Evolutionary conservation across 2,113 vertebrate genomes (phyloP).

Genomic region (Ophiodon elongatus): DNA sequence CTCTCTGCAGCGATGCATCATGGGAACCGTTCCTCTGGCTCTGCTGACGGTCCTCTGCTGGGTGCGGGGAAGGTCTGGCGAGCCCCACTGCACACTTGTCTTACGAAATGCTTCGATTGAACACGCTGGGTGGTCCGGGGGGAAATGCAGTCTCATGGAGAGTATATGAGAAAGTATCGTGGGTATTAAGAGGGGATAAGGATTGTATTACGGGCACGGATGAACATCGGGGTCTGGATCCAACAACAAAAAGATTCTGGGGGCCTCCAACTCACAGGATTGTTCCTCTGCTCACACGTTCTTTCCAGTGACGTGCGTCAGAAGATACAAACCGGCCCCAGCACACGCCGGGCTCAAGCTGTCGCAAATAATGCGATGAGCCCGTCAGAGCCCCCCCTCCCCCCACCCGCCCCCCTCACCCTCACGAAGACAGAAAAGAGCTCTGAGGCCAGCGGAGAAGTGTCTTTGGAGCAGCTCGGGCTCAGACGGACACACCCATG

Average conservation of each 20-base stretch:
- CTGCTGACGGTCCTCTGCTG: slow-evolving; percentile 28
- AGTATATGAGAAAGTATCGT: slow-evolving; percentile 41
- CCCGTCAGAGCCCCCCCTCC: slow-evolving; percentile 7
- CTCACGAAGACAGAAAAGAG: background rate
- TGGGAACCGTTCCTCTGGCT: slow-evolving; percentile 58
- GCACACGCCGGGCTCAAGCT: background rate
- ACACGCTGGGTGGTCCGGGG: slow-evolving; percentile 70
- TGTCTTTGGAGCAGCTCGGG: slow-evolving; percentile 37
- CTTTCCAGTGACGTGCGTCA: slow-evolving; percentile 35
- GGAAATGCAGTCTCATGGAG: slow-evolving; percentile 43
- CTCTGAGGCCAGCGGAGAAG: slow-evolving; percentile 6
- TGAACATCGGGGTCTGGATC: slow-evolving; percentile 44
- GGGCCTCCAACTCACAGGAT: slow-evolving; percentile 37
- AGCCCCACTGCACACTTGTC: slow-evolving; percentile 10
- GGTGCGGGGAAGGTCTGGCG: slow-evolving; percentile 31
- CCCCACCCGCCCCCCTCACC: too few relatives aligned
- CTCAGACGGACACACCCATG: slow-evolving; percentile 39
- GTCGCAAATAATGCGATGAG: background rate
- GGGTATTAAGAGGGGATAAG: slow-evolving; percentile 45
- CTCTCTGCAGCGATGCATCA: slow-evolving; percentile 51
- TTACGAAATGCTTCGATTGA: slow-evolving; percentile 36
- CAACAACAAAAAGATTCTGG: slow-evolving; percentile 28
- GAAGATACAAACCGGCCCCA: slow-evolving; percentile 23
- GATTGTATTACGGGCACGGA: slow-evolving; percentile 45
- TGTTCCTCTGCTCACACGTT: slow-evolving; percentile 10